Evolutionary conservation across 2,113 vertebrate species (phyloP).

Genomic region (Lepus europaeus): DNA sequence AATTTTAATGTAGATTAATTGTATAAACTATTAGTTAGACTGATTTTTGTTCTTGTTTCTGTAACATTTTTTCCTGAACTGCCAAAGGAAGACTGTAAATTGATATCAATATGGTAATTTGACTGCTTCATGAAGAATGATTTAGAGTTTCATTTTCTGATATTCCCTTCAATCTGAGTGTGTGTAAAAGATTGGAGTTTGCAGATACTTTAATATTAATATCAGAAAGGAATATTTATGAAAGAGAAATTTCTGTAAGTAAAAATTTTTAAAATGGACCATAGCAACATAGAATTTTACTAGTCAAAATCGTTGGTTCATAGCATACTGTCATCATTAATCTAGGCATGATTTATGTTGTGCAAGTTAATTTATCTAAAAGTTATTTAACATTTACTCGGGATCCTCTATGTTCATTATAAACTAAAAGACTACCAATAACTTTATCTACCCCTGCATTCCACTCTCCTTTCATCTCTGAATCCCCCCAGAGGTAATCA

Average conservation of each 20-base stretch:
- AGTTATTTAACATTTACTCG: background rate
- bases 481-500: background rate
- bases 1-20: background rate
- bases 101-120: background rate
- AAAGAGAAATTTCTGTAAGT: conserved; percentile 16
- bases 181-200: background rate
- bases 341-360: background rate
- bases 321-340: background rate
- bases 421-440: background rate
- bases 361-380: conserved; percentile 32
- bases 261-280: background rate
- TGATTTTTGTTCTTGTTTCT: background rate
- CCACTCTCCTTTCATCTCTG: background rate
- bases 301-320: background rate
- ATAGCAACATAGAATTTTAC: background rate
- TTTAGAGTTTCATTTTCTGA: conserved; percentile 29
- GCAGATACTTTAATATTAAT: conserved; percentile 1
- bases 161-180: background rate
- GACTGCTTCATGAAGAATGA: background rate
- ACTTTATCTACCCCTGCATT: background rate
- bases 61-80: background rate
- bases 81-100: background rate
- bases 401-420: background rate
- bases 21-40: background rate
- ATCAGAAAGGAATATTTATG: conserved; percentile 41